Base-by-base conservation (phyloP, 2,113 vertebrate genomes). In the Labeo catla region DNA sequence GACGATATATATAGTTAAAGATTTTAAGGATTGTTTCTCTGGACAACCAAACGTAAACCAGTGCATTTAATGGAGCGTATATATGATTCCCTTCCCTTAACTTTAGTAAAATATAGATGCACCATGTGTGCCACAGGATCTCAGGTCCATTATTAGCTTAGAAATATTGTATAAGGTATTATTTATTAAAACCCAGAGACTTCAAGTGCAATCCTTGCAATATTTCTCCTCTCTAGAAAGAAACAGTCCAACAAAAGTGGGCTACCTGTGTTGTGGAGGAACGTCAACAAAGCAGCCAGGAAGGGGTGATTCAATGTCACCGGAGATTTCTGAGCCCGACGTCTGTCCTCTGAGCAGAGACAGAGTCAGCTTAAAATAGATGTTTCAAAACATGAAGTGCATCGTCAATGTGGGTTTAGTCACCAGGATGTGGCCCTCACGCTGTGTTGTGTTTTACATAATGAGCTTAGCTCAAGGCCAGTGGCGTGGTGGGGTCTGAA, bases 281-380 rank as follows among this genome's bases (percentile, higher is more conserved):
- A 83, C 34, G 68, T 52, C 68, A 79, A 86, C 65, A 86, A 68
- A 80, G 39, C 50, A 70, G 19, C 36, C 39, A 47, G 72, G 11
- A 82, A 84, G 68, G 45, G 84, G 73, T 59, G 65, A 90, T 39
- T 87, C 89, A 87, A 84, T 89, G 87, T 91, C 90, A 89, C 61
- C 16, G 86, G 86, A 78, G 87, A 88, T 88, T 87, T 89, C 76
- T 66, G 49, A 15, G 81, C 68, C 85, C 15, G 45, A 59, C 79
- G 86, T 54, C 86, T 87, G 87, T 86, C 87, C 90, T 91, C 89
- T 83, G 61, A 54, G 84, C 66, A 66, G 61, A 74, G 86, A 84
- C 85, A 74, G 47, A 76, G 73, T 68, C 74, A 77, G 88, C 87
- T 90, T 89, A 88, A 91, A 91, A 90, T 91, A 88, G 90, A 89